Evolutionary conservation across 1,140 invertebrate genomes (phyloP).

Genomic region (Whitmania pigra): DNA sequence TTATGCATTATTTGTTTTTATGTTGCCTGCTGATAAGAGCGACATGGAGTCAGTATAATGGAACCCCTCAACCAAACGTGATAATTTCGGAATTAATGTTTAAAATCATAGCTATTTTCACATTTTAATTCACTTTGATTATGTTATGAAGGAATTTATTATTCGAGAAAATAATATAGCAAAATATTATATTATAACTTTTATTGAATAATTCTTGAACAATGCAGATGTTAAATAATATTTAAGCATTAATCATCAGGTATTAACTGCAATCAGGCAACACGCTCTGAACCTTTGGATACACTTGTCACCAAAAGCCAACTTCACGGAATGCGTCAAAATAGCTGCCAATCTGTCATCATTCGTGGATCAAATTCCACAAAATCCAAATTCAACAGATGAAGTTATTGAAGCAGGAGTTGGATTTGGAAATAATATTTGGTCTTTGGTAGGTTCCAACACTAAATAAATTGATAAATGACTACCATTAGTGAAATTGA

Average conservation of each 20-base stretch:
- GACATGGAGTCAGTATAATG: no score
- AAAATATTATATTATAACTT: no score
- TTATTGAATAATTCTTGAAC: no score
- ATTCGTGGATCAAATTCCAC: constrained; percentile 33
- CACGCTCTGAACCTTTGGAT: constrained; percentile 40
- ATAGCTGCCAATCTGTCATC: constrained; percentile 31
- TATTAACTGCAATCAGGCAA: constrained; percentile 34
- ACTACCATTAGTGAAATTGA: constrained; percentile 17
- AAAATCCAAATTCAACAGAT: constrained; percentile 31
- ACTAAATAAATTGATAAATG: constrained; percentile 23
- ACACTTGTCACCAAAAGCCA: constrained; percentile 33
- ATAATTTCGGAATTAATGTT: no score
- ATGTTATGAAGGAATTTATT: no score
- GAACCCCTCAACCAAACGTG: no score
- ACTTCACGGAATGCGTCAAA: constrained; percentile 32
- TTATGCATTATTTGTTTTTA: no score
- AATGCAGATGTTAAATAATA: no score
- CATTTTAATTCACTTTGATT: no score
- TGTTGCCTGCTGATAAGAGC: no score
- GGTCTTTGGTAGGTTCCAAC: constrained; percentile 29
- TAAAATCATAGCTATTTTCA: no score
- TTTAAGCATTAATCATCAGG: constrained; percentile 26
- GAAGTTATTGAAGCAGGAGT: constrained; percentile 40
- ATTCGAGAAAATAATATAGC: no score
- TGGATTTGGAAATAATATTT: constrained; percentile 38